Base-by-base conservation (phyloP, 2,888 invertebrate genomes). In the Morpho deidamia region DNA sequence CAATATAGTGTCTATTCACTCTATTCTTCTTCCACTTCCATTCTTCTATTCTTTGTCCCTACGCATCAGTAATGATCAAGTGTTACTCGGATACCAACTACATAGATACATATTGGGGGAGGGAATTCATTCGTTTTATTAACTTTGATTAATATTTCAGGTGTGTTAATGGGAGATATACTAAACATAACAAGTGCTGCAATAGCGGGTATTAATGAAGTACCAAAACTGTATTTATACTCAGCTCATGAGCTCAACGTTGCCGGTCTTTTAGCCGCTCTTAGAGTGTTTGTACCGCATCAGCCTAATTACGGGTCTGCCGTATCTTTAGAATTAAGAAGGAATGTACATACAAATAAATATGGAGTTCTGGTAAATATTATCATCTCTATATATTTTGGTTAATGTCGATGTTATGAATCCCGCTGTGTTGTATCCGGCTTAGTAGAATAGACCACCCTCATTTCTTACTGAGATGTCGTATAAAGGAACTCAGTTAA, bases 181-280 rank as follows among this genome's bases (percentile, higher is more conserved):
- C 63, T 91, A 3, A 88, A 91, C 56, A 85, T 88, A 64, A 76
- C 83, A 11, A 70, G 69, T 8, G 64, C 72, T 1, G 69, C 90
- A n/a, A 81, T 90, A 12, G 74, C 76, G 8, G 88, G 91, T 8
- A 67, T 85, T 40, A 58, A 58, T 0, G 69, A 78, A 4, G 76
- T 72, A 33, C 76, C 81, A 0, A 91, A 90, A 63, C 58, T 92
- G 12, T 77, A 82, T 35, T 65, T 92, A 52, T 91, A 90, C 65
- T 91, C 92, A 1, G 92, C 88, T 0, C 94, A 94, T 71, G 94
- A 94, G 70, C 91, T 92, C 44, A 93, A 93, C 37, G 86, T 94
- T 2, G 91, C 92, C 1, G 88, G 89, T 0, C 56, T 93, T 11
- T 81, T 93, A 66, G 80, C 86, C 1, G 91, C 91, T 2, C 78